Conservation (phyloP, 2,888 invertebrate genomes). For the Thereva unica region DNA sequence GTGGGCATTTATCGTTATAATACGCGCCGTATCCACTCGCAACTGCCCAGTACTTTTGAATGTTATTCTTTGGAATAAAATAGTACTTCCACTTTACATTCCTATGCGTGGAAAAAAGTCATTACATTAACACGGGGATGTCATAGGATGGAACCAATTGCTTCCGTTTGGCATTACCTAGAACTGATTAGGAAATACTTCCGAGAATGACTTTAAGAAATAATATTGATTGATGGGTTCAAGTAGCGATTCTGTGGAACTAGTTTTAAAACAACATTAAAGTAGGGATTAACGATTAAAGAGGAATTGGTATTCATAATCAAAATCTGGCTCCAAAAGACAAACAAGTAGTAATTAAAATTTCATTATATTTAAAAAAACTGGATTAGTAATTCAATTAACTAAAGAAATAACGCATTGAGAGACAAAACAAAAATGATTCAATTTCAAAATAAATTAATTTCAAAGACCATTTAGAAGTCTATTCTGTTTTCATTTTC, state of each 20-base stretch:
- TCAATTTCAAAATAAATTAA: neutral
- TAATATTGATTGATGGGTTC: neutral
- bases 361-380: too few species aligned
- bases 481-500: neutral
- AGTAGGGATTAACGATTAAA: neutral
- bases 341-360: too few species aligned
- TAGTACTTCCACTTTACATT: neutral
- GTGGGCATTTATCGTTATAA: too few species aligned
- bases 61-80: neutral
- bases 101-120: neutral
- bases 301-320: neutral
- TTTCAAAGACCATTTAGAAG: neutral
- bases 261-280: neutral
- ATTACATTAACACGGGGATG: neutral
- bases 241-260: neutral
- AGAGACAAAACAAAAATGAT: neutral
- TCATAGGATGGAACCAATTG: conserved; percentile 1
- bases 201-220: neutral
- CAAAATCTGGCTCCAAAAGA: too few species aligned
- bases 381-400: too few species aligned
- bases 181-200: neutral
- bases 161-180: neutral
- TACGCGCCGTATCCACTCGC: too few species aligned
- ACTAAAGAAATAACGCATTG: too few species aligned
- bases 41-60: conserved; percentile 1